A percentile compares a stretch with the other conserved stretches of the same genome.
These are phyloP conservation scores for Otis tarda DNA, from an alignment of 2,113 vertebrate genomes.

Conservation along the genomic window DNA sequence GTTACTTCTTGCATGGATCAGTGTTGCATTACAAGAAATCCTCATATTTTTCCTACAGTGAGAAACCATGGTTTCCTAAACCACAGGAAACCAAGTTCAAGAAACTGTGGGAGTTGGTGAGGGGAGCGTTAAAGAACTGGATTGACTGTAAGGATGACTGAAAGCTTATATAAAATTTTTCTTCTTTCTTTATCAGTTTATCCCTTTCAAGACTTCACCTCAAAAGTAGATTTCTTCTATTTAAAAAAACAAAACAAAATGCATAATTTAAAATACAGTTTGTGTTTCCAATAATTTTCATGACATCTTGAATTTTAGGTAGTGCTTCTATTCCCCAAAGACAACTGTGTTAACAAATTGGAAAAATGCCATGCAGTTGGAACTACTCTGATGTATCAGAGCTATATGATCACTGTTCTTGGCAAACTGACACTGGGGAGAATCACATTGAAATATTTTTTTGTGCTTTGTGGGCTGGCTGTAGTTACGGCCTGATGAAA, in stretches of 20 bases:
- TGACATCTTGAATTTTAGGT: neutral
- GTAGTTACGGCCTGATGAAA: conserved; percentile 35
- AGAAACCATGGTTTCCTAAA: neutral
- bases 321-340: neutral
- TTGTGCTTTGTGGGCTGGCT: neutral
- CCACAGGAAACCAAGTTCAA: neutral
- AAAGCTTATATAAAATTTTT: neutral
- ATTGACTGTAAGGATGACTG: neutral
- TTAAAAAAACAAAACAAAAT: neutral
- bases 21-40: neutral
- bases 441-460: neutral
- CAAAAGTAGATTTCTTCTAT: neutral
- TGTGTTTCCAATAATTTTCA: neutral
- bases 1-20: neutral
- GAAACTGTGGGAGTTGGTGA: neutral
- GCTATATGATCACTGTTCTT: neutral
- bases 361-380: neutral
- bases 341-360: neutral
- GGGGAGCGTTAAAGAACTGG: neutral
- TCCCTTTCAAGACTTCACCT: neutral
- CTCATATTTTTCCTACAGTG: neutral
- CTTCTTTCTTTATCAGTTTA: neutral
- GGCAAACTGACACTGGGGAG: neutral
- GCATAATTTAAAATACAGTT: neutral
- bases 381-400: neutral